A percentile compares a stretch with the other conserved stretches of the same genome.
phyloP scores from a whole-genome alignment of 2,888 invertebrate species.

The Troides helena region DNA sequence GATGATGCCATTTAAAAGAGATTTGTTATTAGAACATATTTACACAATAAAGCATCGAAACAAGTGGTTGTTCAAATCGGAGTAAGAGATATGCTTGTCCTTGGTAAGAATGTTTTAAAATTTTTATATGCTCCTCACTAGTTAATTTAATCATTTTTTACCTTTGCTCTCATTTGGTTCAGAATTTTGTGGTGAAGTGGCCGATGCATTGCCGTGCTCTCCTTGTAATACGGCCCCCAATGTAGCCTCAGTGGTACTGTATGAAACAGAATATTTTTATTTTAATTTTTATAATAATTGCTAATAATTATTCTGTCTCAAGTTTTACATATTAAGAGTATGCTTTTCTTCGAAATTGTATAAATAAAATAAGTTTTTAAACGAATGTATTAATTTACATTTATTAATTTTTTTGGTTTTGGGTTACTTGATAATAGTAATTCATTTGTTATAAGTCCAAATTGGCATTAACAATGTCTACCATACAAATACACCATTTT shows the following conservation, averaged over 20 bases:
- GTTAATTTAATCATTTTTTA: slow-evolving; percentile 34
- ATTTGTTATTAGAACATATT: no score
- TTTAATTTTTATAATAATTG: not conserved
- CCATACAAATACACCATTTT: no score
- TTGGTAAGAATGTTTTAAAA: no score
- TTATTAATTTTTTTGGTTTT: not conserved
- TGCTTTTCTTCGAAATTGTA: not conserved
- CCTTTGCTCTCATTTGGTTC: slow-evolving; percentile 61
- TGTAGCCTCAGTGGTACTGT: slow-evolving; percentile 60
- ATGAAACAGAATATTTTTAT: slow-evolving; percentile 9
- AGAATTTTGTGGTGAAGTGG: slow-evolving; percentile 58
- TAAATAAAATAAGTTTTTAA: not conserved
- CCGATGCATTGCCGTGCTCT: slow-evolving; percentile 63
- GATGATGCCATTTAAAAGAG: no score
- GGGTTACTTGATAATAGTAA: not conserved
- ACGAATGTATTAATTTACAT: not conserved
- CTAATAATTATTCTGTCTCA: not conserved
- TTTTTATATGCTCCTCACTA: not conserved
- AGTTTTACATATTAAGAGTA: not conserved
- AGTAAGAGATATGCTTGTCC: no score
- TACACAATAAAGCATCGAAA: no score
- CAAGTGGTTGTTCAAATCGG: no score
- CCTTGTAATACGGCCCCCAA: slow-evolving; percentile 66
- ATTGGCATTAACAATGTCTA: no score
- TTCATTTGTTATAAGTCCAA: no score